Evolutionary conservation across 2,888 invertebrate species (phyloP), one percentile per base, ranked within the genome.

Genomic region (Pyrgus malvae): DNA sequence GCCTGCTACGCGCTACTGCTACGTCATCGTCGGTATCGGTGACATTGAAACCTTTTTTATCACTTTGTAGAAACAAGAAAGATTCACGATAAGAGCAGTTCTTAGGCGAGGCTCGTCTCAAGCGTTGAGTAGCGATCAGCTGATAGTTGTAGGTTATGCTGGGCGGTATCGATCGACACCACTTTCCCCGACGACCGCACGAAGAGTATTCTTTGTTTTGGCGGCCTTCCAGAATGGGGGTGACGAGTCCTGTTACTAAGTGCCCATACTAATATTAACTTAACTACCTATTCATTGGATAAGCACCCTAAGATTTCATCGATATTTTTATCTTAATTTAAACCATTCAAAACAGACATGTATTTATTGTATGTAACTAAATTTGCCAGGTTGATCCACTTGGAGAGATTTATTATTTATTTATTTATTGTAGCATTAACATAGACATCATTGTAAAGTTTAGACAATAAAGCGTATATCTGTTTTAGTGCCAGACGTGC

Each of bases 161-260:
- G 62, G 69, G 66, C 65, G 63, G 51, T 84, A 86, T 88, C 76
- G 88, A 88, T 83, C 80, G 68, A 65, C 63, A 58, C 61, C 60
- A 66, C 63, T 64, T 84, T 85, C 83, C 77, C 69, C 81, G 72
- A 68, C 65, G 55, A 68, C 61, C 63, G 70, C 66, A 75, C 70
- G 68, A 73, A 72, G 64, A 69, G 63, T 65, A 62, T 68, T 68
- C 74, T 76, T 76, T 78, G 74, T 78, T 78, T 85, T 87, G 87
- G 86, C 86, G 71, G 61, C 57, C 57, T 59, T 78, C 84, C 84
- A 87, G 77, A 60, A 70, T 70, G 63, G 73, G 70, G 69, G 70
- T 62, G 55, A 54, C 58, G 51, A 70, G 67, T 66, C 54, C 65
- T 72, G 78, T 77, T 77, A 70, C 77, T 72, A 77, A 70, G 78